A percentile compares a stretch with the other conserved stretches of the same genome.
Evolutionary conservation across 2,113 vertebrate genomes (phyloP).

Genomic region (Tachysurus vachellii): DNA sequence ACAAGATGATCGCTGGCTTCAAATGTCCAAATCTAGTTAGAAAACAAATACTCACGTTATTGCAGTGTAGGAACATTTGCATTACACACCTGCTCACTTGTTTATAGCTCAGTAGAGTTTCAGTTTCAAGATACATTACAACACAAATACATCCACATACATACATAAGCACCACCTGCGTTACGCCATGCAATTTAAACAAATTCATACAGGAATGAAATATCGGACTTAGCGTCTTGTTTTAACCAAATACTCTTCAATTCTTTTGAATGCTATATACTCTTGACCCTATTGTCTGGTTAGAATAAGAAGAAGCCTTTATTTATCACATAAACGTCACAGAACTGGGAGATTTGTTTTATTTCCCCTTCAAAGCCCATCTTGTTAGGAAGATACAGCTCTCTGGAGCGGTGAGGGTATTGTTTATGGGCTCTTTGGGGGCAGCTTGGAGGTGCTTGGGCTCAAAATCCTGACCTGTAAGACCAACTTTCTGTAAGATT

Average conservation of each 20-base stretch:
- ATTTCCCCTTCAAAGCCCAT: no score
- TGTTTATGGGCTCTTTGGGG: no score
- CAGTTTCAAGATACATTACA: conserved; percentile 7
- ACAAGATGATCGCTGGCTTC: background rate
- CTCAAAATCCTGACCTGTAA: no score
- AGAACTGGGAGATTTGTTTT: no score
- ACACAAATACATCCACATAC: no score
- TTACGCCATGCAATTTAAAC: background rate
- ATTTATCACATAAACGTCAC: no score
- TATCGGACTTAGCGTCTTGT: background rate
- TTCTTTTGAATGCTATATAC: background rate
- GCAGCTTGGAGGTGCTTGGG: no score
- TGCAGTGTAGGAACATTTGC: background rate
- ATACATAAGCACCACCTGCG: background rate
- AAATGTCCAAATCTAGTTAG: background rate
- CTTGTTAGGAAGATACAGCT: no score
- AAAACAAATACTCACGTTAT: background rate
- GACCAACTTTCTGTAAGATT: no score
- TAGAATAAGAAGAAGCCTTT: no score
- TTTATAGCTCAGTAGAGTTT: background rate
- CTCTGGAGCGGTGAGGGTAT: no score
- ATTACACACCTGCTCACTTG: conserved; percentile 5
- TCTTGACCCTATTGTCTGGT: background rate
- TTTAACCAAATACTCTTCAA: background rate
- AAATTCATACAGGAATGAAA: background rate